Percentiles rank a stretch among this genome's conserved stretches.
Evolutionary conservation across 1,140 invertebrate species (phyloP).

Genomic region (Penaeus indicus): DNA sequence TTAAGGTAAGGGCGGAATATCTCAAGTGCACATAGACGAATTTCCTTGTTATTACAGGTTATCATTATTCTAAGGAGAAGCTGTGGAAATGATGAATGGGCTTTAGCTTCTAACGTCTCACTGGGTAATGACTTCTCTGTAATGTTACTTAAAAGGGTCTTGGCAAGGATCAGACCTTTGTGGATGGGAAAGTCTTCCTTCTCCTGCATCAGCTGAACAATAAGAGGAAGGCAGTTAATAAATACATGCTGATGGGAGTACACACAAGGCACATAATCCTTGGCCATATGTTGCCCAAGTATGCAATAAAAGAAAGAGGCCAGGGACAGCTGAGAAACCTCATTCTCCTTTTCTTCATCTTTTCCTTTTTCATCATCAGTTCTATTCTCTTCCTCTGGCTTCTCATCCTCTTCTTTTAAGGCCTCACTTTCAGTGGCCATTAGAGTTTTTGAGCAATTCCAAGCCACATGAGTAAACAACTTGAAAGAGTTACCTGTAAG

Average conservation of each 20-base stretch:
- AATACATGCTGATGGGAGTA: slow-evolving; percentile 56
- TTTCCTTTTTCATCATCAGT: background rate
- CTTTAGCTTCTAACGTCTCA: slow-evolving; percentile 42
- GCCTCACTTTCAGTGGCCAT: slow-evolving; percentile 31
- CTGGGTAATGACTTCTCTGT: slow-evolving; percentile 38
- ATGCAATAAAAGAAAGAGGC: slow-evolving; percentile 52
- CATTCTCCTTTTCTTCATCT: slow-evolving; percentile 21
- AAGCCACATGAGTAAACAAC: slow-evolving; percentile 34
- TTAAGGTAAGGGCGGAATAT: slow-evolving; percentile 29
- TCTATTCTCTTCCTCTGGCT: background rate
- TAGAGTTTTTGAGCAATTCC: slow-evolving; percentile 38
- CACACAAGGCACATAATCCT: slow-evolving; percentile 40
- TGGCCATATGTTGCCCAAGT: slow-evolving; percentile 48
- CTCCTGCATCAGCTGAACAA: slow-evolving; percentile 34
- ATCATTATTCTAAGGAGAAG: slow-evolving; percentile 50
- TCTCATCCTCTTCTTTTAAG: background rate
- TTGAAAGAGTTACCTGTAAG: slow-evolving; percentile 43
- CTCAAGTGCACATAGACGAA: slow-evolving; percentile 23
- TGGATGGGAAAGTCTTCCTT: slow-evolving; percentile 48
- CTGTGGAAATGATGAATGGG: slow-evolving; percentile 53
- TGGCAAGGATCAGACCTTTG: slow-evolving; percentile 43
- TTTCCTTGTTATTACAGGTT: slow-evolving; percentile 41
- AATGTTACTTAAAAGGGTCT: slow-evolving; percentile 42
- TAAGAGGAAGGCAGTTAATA: slow-evolving; percentile 45
- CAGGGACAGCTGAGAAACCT: slow-evolving; percentile 52